A percentile compares a stretch with the other conserved stretches of the same genome.
These are phyloP conservation scores for Diachrysia chrysitis DNA, from an alignment of 2,888 invertebrate genomes.

Conservation along the genomic window DNA sequence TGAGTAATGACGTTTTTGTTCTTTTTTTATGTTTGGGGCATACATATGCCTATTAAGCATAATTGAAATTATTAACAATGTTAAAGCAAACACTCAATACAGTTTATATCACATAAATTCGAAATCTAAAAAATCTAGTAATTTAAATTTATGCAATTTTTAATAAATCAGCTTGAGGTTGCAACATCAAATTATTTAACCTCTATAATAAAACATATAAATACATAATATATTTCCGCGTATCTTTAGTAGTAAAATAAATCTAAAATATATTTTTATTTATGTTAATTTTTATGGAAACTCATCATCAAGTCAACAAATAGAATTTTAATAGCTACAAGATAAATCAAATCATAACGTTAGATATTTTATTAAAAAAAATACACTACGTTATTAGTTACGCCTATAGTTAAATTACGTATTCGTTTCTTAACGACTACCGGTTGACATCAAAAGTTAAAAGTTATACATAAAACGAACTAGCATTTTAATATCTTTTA, in stretches of 20 bases:
- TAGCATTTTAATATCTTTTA: conserved; percentile 25
- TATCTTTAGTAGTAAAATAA: not conserved
- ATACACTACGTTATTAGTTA: conserved; percentile 41
- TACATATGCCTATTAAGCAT: too few relatives aligned
- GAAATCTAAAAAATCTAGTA: too few relatives aligned
- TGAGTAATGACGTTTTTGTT: too few relatives aligned
- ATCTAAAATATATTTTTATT: not conserved
- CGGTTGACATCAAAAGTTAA: conserved; percentile 52
- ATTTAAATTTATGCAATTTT: not conserved
- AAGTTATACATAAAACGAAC: conserved; percentile 32
- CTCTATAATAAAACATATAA: not conserved
- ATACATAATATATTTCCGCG: not conserved
- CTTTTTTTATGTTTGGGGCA: too few relatives aligned
- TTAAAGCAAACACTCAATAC: too few relatives aligned
- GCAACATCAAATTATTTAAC: not conserved
- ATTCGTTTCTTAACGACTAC: conserved; percentile 55
- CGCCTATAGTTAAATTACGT: conserved; percentile 47
- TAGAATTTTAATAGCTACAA: conserved; percentile 40
- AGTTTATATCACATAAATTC: too few relatives aligned
- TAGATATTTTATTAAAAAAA: conserved; percentile 38
- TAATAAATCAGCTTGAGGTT: not conserved
- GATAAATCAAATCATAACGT: conserved; percentile 53
- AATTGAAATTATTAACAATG: too few relatives aligned
- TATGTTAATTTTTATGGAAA: conserved; percentile 29
- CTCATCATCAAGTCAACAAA: conserved; percentile 20